These are phyloP conservation scores for Dorcus parallelipipedus DNA, from an alignment of 2,888 invertebrate species.

Conservation along the genomic window DNA sequence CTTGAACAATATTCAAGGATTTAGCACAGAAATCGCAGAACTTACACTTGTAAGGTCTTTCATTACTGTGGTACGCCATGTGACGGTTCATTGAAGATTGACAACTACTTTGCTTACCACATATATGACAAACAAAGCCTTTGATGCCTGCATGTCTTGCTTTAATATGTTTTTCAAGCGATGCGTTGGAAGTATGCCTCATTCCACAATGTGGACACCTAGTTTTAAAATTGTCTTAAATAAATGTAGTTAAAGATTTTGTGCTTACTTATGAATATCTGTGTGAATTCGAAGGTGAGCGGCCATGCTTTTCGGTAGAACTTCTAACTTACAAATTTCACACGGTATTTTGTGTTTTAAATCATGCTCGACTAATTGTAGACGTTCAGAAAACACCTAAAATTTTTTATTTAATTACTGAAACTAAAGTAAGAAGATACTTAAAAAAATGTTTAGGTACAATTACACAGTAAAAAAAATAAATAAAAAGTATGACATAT, in stretches of 20 bases:
- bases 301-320: constrained; percentile 31
- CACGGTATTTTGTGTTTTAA: constrained; percentile 30
- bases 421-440: too few relatives aligned
- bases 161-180: constrained; percentile 27
- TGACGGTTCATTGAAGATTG: constrained; percentile 32
- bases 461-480: not conserved
- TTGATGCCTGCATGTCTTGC: constrained; percentile 27
- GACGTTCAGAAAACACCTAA: constrained; percentile 26
- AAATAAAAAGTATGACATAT: not conserved
- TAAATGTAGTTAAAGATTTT: not conserved
- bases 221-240: not conserved
- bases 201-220: constrained; percentile 28
- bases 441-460: too few relatives aligned
- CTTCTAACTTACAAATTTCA: constrained; percentile 26
- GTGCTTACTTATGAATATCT: constrained; percentile 31
- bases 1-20: constrained; percentile 26
- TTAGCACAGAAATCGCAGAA: constrained; percentile 28
- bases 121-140: constrained; percentile 31
- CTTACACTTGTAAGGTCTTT: constrained; percentile 27
- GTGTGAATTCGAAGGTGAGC: constrained; percentile 32
- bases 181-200: constrained; percentile 28
- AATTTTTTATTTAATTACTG: constrained; percentile 1
- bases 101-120: constrained; percentile 32
- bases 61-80: constrained; percentile 28
- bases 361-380: constrained; percentile 29